Conservation (phyloP, 2,888 invertebrate genomes). For the Cyclophora punctaria region DNA sequence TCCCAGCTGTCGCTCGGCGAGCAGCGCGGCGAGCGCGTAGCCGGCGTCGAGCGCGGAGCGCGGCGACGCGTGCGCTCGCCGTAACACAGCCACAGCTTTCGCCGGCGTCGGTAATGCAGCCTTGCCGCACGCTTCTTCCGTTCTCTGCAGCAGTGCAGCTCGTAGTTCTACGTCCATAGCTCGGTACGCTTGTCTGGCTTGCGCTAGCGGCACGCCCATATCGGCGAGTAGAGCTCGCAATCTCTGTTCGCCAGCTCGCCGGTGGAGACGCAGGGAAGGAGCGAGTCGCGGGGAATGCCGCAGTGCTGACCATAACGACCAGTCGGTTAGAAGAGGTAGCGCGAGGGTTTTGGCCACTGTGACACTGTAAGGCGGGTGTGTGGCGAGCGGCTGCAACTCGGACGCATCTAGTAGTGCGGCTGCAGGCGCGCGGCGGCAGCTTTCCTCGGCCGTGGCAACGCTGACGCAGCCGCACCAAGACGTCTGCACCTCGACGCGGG, state of each 20-base stretch:
- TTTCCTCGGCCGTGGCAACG: too few relatives aligned
- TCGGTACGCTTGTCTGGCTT: conserved; percentile 88
- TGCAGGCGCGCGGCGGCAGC: too few relatives aligned
- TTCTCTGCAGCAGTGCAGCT: conserved; percentile 77
- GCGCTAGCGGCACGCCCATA: conserved; percentile 91
- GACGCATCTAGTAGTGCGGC: too few relatives aligned
- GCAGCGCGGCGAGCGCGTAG: conserved; percentile 34
- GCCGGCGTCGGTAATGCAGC: too few relatives aligned
- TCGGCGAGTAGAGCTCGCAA: conserved; percentile 91
- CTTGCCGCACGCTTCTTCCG: conserved; percentile 21
- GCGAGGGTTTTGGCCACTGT: too few relatives aligned
- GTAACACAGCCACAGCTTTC: too few relatives aligned
- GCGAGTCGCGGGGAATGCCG: conserved; percentile 86
- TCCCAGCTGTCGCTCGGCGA: too few relatives aligned
- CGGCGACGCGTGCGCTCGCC: too few relatives aligned
- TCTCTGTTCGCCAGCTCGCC: conserved; percentile 86
- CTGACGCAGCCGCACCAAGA: too few relatives aligned
- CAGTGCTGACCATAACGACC: conserved; percentile 91
- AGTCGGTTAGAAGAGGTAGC: conserved; percentile 54
- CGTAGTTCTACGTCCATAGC: conserved; percentile 92
- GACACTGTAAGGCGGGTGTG: too few relatives aligned
- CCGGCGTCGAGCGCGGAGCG: neutral
- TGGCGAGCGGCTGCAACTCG: too few relatives aligned
- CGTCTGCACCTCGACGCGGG: too few relatives aligned
- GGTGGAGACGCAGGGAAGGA: conserved; percentile 89